These are phyloP conservation scores for Octomys mimax DNA, from an alignment of 2,797 vertebrate genomes.

Conservation along the genomic window DNA sequence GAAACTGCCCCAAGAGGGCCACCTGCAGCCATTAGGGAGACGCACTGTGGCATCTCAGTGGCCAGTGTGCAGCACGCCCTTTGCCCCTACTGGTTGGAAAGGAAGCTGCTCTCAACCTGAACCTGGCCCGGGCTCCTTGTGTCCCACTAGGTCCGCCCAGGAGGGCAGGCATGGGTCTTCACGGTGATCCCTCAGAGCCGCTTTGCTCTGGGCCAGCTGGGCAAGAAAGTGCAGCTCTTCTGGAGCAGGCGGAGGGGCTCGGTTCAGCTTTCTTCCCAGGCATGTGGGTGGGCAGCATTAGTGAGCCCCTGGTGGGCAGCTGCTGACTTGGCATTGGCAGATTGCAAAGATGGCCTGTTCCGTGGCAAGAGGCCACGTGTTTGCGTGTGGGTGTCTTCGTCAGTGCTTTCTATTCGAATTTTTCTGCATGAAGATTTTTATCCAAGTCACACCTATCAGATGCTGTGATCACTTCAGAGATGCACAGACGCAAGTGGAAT, in stretches of 20 bases:
- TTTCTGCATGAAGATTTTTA: background rate
- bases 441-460: background rate
- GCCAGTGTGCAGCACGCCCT: fast-evolving
- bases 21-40: background rate
- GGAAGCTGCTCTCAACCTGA: background rate
- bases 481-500: background rate
- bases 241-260: background rate
- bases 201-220: background rate
- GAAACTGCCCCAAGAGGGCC: background rate
- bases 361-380: background rate
- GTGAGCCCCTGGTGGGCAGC: background rate
- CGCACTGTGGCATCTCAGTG: background rate
- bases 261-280: background rate
- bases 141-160: background rate
- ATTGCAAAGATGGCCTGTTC: background rate
- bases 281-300: background rate
- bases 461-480: slow-evolving; percentile 3
- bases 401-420: background rate
- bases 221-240: slow-evolving; percentile 48
- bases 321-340: slow-evolving; percentile 27
- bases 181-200: background rate
- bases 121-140: background rate
- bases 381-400: background rate
- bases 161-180: background rate
- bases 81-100: background rate